Evolutionary conservation across 35 echinoderm and acorn worm genomes (phyloP), one percentile per base, ranked within the genome.

Genomic region (Heliocidaris tuberculata): DNA sequence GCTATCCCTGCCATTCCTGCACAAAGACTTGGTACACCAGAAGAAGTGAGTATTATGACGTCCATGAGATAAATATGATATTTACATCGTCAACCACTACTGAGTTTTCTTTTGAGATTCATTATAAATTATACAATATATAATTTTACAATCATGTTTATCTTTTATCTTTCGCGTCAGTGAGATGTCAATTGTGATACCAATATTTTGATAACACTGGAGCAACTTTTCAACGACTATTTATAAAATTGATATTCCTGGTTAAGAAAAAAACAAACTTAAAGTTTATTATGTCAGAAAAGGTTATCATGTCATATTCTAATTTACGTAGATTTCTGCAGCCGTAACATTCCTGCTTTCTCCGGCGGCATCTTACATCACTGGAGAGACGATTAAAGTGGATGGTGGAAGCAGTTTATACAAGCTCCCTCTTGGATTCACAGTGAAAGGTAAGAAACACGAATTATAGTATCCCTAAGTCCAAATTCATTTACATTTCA

Each of bases 261-360:
- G 12, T 60, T n/a, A n/a, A n/a, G 31, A 30, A 6, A 10, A 93
- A 52, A 52, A n/a, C n/a, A 47, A 2, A 52, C 31, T 59, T 59
- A 31, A 93, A n/a, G 21, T 59, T 31, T 7, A 2, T 56, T n/a
- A 9, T 7, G 29, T 52, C 5, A n/a, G 29, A 27, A 31, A 12
- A 59, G 27, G 16, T 93, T 5, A 52, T 93, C 16, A 31, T 13
- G n/a, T 93, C 29, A 31, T 93, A 31, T 21, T 49, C 10, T 11
- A 6, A 93, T 93, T 90, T 21, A 30, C 92, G 27, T 92, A 99
- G 98, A 87, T 99, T 61, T 96, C 98, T 60, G 95, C 96, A 32
- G 95, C 98, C 30, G 98, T 97, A 13, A 95, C 94, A 31, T 99
- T 95, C 47, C 96, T 99, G n/a, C 92, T 99, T 6, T 99, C 98